These are phyloP conservation scores for Hyperoplus immaculatus DNA, from an alignment of 2,797 vertebrate genomes.

Conservation along the genomic window DNA sequence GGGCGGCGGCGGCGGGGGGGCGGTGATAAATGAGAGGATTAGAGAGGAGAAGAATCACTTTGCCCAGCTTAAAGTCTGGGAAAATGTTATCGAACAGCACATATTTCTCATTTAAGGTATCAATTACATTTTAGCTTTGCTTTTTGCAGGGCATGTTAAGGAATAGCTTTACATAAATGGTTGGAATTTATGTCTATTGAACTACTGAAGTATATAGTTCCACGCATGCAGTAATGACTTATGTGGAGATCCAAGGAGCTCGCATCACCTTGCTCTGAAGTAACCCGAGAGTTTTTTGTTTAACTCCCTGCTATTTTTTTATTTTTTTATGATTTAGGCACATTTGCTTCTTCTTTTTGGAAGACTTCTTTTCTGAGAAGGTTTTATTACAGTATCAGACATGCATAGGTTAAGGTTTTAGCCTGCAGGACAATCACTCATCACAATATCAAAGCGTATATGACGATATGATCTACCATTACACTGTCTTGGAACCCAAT, in stretches of 20 bases:
- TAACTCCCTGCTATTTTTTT: background rate
- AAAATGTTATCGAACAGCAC: slow-evolving; percentile 18
- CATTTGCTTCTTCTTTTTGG: background rate
- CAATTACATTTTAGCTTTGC: slow-evolving; percentile 24
- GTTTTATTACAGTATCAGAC: slow-evolving; percentile 16
- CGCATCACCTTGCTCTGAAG: background rate
- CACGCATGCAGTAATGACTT: background rate
- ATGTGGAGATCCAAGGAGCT: background rate
- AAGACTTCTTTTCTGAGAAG: background rate
- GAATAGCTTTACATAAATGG: background rate
- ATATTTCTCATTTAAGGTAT: slow-evolving; percentile 43
- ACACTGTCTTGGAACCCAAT: slow-evolving; percentile 28
- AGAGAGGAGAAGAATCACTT: slow-evolving; percentile 49
- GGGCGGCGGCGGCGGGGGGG: no score
- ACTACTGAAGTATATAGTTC: background rate
- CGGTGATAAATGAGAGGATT: slow-evolving; percentile 61
- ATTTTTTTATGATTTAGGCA: background rate
- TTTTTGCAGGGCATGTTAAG: slow-evolving; percentile 19
- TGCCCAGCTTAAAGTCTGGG: slow-evolving; percentile 34
- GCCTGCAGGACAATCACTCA: slow-evolving; percentile 35
- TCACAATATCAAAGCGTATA: slow-evolving; percentile 45
- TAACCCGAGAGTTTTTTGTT: slow-evolving; percentile 1
- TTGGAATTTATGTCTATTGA: background rate
- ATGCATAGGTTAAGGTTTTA: slow-evolving; percentile 29
- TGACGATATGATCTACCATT: slow-evolving; percentile 43